Percentiles rank a stretch among this genome's conserved stretches.
phyloP scores from a whole-genome alignment of 2,797 vertebrate species.

The Cephalopachus bancanus region DNA sequence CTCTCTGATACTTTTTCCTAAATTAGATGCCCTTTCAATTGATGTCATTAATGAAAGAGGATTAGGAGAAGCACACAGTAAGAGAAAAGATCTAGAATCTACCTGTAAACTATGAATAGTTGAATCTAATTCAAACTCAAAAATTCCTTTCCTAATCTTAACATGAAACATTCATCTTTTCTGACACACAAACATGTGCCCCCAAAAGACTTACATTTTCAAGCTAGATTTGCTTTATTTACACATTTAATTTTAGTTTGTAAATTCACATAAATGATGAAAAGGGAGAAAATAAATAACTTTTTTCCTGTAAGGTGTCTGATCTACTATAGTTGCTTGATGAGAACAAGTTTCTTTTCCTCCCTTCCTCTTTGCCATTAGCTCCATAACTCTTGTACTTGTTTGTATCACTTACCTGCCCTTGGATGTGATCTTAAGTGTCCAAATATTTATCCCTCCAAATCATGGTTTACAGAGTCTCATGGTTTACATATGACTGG shows the following conservation, averaged over 20 bases:
- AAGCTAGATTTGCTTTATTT: constrained; percentile 11
- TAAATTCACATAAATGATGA: constrained; percentile 10
- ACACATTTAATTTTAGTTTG: constrained; percentile 16
- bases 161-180: neutral
- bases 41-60: neutral
- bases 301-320: neutral
- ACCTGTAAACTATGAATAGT: neutral
- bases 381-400: neutral
- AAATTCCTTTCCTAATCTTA: neutral
- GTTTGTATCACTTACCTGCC: neutral
- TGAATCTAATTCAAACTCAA: neutral
- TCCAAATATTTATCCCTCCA: neutral
- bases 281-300: neutral
- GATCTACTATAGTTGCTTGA: neutral
- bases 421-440: neutral
- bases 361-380: constrained; percentile 30
- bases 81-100: neutral
- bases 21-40: neutral
- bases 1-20: constrained; percentile 14
- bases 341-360: neutral
- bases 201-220: neutral
- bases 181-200: neutral
- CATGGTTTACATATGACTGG: neutral
- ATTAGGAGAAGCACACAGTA: neutral
- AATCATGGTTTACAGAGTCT: neutral